phyloP scores from a whole-genome alignment of 2,888 invertebrate genomes.

The Synanthedon andrenaeformis region DNA sequence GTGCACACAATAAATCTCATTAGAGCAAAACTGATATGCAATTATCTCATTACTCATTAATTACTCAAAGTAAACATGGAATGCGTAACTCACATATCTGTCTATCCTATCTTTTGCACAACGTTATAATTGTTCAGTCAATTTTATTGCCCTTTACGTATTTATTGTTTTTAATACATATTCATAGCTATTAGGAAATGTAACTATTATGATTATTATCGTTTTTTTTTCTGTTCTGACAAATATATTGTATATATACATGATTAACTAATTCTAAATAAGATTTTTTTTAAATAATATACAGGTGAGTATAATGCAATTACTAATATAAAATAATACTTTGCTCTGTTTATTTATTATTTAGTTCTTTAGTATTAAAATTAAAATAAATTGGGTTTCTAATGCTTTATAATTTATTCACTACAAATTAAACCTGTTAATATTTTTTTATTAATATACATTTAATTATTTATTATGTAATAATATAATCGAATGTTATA shows the following conservation, averaged over 20 bases:
- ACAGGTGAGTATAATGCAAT: not conserved
- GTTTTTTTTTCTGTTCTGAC: not conserved
- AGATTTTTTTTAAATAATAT: not conserved
- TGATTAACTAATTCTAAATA: not conserved
- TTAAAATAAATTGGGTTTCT: no score
- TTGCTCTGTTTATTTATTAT: no score
- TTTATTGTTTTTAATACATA: not conserved
- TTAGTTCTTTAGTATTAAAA: no score
- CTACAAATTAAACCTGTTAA: no score
- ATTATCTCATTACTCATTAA: slow-evolving; percentile 48
- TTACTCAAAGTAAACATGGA: slow-evolving; percentile 29
- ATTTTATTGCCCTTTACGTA: not conserved
- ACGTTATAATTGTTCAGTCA: not conserved
- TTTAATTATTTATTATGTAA: no score
- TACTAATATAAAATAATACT: not conserved
- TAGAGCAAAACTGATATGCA: slow-evolving; percentile 26
- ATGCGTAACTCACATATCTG: slow-evolving; percentile 12
- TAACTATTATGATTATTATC: not conserved
- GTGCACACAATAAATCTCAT: not conserved
- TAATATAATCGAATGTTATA: no score
- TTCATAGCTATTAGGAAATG: not conserved
- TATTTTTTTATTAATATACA: no score
- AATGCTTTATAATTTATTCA: no score
- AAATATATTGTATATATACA: not conserved
- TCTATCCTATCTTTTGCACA: slow-evolving; percentile 16